Conservation (phyloP, 1,140 invertebrate genomes). For the Octopus sinensis region DNA sequence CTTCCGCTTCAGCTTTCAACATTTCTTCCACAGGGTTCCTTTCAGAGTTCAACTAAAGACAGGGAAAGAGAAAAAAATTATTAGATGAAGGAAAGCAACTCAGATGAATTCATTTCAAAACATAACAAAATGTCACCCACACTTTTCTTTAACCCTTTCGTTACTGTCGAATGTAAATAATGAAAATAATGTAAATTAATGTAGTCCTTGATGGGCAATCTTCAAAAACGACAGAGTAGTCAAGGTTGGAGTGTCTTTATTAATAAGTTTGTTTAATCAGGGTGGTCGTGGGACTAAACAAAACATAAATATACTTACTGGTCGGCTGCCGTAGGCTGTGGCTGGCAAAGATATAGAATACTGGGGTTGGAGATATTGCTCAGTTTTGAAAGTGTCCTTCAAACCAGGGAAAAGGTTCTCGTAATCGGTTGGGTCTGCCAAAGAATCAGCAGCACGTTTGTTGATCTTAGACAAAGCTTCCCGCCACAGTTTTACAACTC, state of each 20-base stretch:
- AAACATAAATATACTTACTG: slow-evolving; percentile 37
- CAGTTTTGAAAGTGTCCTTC: slow-evolving; percentile 72
- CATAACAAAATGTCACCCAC: no score
- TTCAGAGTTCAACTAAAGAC: slow-evolving; percentile 68
- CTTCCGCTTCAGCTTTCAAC: slow-evolving; percentile 61
- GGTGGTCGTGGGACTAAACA: neutral
- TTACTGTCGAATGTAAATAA: no score
- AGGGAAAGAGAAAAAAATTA: neutral
- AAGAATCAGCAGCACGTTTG: slow-evolving; percentile 80
- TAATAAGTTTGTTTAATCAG: neutral
- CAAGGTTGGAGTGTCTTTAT: no score
- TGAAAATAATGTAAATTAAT: neutral
- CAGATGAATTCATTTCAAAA: no score
- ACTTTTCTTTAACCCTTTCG: no score
- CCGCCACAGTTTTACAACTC: slow-evolving; percentile 54
- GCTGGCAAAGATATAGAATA: slow-evolving; percentile 41
- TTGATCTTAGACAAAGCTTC: slow-evolving; percentile 46
- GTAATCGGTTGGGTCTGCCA: slow-evolving; percentile 93
- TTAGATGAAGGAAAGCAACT: no score
- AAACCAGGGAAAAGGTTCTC: slow-evolving; percentile 94
- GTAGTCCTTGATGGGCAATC: neutral
- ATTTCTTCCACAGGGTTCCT: slow-evolving; percentile 74
- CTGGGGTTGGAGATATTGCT: slow-evolving; percentile 58
- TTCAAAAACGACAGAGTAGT: neutral
- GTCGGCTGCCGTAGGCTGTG: slow-evolving; percentile 39